Evolutionary conservation across 2,888 invertebrate species (phyloP).

Genomic region (Timema cristinae): DNA sequence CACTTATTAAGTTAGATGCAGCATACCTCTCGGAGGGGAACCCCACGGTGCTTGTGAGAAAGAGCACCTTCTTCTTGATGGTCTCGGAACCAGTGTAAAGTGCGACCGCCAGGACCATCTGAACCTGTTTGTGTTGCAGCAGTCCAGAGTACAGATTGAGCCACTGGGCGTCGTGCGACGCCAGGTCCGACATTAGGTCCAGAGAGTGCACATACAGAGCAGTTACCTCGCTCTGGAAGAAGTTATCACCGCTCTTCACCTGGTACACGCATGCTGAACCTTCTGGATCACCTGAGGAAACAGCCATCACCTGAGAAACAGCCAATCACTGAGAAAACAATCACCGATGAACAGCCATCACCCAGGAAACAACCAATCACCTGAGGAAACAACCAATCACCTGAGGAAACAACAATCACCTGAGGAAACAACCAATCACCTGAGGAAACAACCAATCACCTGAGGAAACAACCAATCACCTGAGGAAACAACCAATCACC

Average conservation of each 20-base stretch:
- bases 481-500: constrained; percentile 36
- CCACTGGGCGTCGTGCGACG: constrained; percentile 47
- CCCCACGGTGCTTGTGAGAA: constrained; percentile 43
- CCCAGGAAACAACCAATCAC: no score
- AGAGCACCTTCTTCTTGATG: constrained; percentile 46
- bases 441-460: no score
- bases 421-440: no score
- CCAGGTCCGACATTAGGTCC: constrained; percentile 49
- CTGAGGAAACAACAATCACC: background rate
- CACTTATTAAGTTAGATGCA: background rate
- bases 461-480: no score
- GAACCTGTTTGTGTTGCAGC: constrained; percentile 41
- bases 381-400: constrained; percentile 36
- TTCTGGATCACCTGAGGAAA: constrained; percentile 42
- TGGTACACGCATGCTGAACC: constrained; percentile 44
- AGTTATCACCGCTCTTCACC: constrained; percentile 37
- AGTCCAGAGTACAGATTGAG: constrained; percentile 46
- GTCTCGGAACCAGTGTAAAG: constrained; percentile 47
- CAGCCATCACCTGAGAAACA: background rate
- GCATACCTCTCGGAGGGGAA: constrained; percentile 44
- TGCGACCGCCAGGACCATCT: constrained; percentile 47
- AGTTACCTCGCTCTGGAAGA: constrained; percentile 36
- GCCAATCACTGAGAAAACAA: no score
- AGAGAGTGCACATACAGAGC: constrained; percentile 49
- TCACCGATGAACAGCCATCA: no score